Conservation (phyloP, 2,888 invertebrate genomes). For the Meta bourneti region DNA sequence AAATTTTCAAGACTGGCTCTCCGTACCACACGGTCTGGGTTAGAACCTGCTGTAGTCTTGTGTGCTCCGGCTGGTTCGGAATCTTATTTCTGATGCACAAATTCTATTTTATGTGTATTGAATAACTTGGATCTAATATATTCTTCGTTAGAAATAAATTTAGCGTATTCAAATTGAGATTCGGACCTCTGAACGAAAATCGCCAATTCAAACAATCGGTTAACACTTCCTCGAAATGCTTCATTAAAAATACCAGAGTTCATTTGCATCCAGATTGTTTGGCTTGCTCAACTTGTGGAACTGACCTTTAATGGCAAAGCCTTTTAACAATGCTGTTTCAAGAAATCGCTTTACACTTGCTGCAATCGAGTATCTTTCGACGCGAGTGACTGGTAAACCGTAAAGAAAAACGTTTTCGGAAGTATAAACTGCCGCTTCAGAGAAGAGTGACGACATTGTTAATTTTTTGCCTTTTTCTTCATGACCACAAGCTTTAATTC, state of each 20-base stretch:
- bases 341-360: neutral
- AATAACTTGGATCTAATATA: too few relatives aligned
- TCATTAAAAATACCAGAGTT: neutral
- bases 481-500: too few relatives aligned
- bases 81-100: too few relatives aligned
- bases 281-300: neutral
- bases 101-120: too few relatives aligned
- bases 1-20: too few relatives aligned
- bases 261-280: neutral
- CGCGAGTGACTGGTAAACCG: constrained; percentile 50
- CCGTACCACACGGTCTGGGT: too few relatives aligned
- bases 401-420: constrained; percentile 21
- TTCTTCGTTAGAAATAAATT: too few relatives aligned
- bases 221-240: neutral
- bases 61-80: too few relatives aligned
- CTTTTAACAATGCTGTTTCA: neutral
- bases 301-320: neutral
- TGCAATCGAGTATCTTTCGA: neutral
- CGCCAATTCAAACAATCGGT: too few relatives aligned
- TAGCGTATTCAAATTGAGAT: too few relatives aligned
- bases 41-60: too few relatives aligned
- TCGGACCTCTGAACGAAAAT: too few relatives aligned
- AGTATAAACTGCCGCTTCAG: neutral
- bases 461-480: neutral
- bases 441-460: neutral